These are phyloP conservation scores for Garrulus glandarius DNA, from an alignment of 2,797 vertebrate genomes.

Conservation along the genomic window DNA sequence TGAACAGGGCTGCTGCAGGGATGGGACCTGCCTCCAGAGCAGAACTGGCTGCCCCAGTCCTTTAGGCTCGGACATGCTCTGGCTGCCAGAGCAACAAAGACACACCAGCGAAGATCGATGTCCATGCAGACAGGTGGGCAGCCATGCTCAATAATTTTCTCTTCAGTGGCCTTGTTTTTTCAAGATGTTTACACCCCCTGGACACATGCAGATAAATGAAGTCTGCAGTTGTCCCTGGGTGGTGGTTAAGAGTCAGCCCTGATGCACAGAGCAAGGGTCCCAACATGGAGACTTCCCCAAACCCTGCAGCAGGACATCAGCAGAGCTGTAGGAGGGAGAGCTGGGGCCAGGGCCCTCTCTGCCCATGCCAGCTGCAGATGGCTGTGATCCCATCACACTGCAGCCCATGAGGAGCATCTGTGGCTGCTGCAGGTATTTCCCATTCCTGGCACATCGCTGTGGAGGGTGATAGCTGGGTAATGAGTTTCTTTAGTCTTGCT, in stretches of 20 bases:
- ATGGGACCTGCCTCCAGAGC: not conserved
- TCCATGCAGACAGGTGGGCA: not conserved
- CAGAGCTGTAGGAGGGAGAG: not conserved
- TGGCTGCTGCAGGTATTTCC: not conserved
- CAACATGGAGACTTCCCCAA: not conserved
- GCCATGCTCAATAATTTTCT: not conserved
- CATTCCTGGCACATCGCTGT: not conserved
- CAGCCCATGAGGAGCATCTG: not conserved
- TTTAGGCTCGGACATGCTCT: not conserved
- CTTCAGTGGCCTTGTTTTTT: not conserved
- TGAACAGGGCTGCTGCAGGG: not conserved
- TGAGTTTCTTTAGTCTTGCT: constrained; percentile 66
- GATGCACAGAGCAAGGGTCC: not conserved
- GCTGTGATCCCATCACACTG: not conserved
- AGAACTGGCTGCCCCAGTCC: not conserved
- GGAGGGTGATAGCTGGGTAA: constrained; percentile 40
- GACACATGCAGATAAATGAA: not conserved
- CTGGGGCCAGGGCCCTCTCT: fast-evolving
- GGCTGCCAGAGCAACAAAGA: not conserved
- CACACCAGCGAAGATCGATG: not conserved
- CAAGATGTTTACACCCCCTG: not conserved
- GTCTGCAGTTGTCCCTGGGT: not conserved
- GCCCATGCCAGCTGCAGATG: fast-evolving
- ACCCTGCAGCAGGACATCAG: not conserved
- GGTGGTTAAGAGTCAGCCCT: not conserved